Percentiles rank a stretch among this genome's conserved stretches.
Conservation (phyloP, 64 coral and sea anemone species). For the Orbicella faveolata region DNA sequence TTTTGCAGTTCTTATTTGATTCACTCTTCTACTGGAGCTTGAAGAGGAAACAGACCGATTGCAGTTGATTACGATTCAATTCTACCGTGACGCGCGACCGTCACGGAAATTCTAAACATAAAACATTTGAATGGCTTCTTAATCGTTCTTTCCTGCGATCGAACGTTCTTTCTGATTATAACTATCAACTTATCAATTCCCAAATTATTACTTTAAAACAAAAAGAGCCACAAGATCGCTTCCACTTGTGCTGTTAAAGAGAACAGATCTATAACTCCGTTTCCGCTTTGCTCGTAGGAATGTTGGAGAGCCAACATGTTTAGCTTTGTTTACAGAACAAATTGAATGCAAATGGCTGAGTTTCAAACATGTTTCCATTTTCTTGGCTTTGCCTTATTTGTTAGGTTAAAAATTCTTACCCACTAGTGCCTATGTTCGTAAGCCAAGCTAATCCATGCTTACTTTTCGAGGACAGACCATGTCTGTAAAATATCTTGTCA, state of each 20-base stretch:
- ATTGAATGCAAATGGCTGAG: neutral
- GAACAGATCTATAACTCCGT: conserved; percentile 5
- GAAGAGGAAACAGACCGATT: neutral
- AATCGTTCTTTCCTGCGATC: neutral
- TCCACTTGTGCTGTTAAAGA: neutral
- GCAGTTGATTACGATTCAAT: neutral
- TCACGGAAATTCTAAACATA: neutral
- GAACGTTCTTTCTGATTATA: neutral
- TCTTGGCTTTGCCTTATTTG: no score
- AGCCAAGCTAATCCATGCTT: no score
- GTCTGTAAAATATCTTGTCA: no score
- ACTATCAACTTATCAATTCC: neutral
- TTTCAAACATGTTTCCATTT: neutral
- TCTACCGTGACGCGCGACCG: neutral
- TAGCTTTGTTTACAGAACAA: conserved; percentile 6
- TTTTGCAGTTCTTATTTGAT: neutral
- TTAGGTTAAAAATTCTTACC: no score
- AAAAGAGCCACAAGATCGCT: neutral
- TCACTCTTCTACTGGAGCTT: neutral
- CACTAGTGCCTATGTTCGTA: no score
- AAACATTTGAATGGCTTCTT: neutral
- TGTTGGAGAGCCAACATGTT: neutral
- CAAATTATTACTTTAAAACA: neutral
- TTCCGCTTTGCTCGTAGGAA: neutral
- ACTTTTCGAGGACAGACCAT: no score